Evolutionary conservation across 2,888 invertebrate genomes (phyloP), one percentile per base, ranked within the genome.

Genomic region (Synergus laeviventris): DNA sequence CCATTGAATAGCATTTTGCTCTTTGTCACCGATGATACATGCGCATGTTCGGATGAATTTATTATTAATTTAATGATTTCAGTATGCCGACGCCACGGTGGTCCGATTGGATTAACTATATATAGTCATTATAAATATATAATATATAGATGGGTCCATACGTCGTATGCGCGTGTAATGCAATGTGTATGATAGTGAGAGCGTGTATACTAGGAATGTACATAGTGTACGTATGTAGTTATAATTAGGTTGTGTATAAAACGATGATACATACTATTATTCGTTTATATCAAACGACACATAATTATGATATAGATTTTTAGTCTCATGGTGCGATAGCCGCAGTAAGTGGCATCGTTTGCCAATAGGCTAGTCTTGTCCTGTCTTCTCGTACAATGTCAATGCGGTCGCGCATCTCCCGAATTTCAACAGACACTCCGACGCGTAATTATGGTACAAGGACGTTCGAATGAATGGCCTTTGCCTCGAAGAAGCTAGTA

Each of bases 231-330:
- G 86, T 90, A 89, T 86, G 86, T 88, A 89, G 86, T 89, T 88
- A 88, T 88, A 88, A 86, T 89, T 87, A 88, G 85, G 85, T 90
- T 89, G 88, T 90, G 90, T 90, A 90, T 90, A 90, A 90, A 90
- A 90, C 89, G 88, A 90, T 90, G 88, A 90, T 90, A 90, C 89
- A 89, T 88, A 88, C 88, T 89, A 88, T 88, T 87, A 89, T 81
- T 88, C 87, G 84, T 89, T 89, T 88, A 89, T 90, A 90, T 89
- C 86, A 90, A 90, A 90, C 89, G 89, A 89, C 90, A 90, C 88
- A 89, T 88, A 89, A 87, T 90, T 89, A 90, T 90, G 90, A 90
- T 90, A 90, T 90, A 88, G 86, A 89, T 88, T 86, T 85, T 87
- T 89, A 91, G 90, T 90, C 90, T 90, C 89, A 88, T 89, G 86